These are phyloP conservation scores for Hoplodrina ambigua DNA, from an alignment of 2,888 invertebrate species.

Conservation along the genomic window DNA sequence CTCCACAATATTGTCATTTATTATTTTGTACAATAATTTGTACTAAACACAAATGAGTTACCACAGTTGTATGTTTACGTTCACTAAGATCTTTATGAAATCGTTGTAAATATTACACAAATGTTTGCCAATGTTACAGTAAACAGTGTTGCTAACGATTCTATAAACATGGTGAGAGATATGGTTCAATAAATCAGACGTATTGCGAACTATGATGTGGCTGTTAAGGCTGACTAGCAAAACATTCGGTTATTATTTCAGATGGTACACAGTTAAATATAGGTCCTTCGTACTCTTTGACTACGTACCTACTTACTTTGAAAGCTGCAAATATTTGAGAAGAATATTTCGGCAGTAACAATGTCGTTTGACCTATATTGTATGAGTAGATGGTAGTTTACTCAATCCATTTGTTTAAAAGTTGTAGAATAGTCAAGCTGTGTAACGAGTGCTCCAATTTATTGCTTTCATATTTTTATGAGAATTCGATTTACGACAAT, in stretches of 20 bases:
- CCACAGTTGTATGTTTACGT: constrained; percentile 23
- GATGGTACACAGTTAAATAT: constrained; percentile 36
- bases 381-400: background rate
- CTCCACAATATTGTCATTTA: constrained; percentile 10
- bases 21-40: constrained; percentile 21
- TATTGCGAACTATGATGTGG: constrained; percentile 36
- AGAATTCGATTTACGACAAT: constrained; percentile 68
- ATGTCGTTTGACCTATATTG: background rate
- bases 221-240: constrained; percentile 5
- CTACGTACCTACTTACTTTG: background rate
- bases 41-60: constrained; percentile 10
- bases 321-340: constrained; percentile 1
- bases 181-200: constrained; percentile 42
- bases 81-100: constrained; percentile 43
- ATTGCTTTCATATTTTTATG: constrained; percentile 63
- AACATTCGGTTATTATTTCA: constrained; percentile 36
- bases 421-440: background rate
- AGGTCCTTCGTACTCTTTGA: constrained; percentile 3
- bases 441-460: constrained; percentile 9
- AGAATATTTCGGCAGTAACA: constrained; percentile 2
- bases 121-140: constrained; percentile 33
- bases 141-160: constrained; percentile 45
- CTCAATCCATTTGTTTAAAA: background rate
- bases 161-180: constrained; percentile 44
- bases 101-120: constrained; percentile 41